phyloP scores from a whole-genome alignment of 2,888 invertebrate genomes.

The Cecidostiba fungosa region DNA sequence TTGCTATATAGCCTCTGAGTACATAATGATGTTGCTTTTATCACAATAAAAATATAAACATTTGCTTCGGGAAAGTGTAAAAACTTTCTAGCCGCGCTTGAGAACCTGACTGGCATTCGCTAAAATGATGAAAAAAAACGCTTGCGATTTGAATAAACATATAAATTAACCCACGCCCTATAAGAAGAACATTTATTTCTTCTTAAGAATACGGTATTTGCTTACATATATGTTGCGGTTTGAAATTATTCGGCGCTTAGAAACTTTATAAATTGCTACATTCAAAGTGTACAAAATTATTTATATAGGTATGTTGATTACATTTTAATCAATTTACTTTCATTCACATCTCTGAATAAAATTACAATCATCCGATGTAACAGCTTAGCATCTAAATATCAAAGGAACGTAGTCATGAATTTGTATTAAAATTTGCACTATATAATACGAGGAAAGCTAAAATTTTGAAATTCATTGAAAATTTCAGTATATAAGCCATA shows the following conservation, averaged over 20 bases:
- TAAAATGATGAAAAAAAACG: neutral
- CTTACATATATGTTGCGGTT: too few species aligned
- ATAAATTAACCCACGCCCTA: neutral
- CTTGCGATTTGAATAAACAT: neutral
- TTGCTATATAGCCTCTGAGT: neutral
- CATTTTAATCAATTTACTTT: neutral
- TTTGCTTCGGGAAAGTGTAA: slow-evolving; percentile 56
- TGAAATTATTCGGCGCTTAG: too few species aligned
- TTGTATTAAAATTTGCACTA: too few species aligned
- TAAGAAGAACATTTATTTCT: neutral
- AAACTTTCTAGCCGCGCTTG: slow-evolving; percentile 39
- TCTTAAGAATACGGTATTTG: neutral
- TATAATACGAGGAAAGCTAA: too few species aligned
- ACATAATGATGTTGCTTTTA: slow-evolving; percentile 1
- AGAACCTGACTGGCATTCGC: slow-evolving; percentile 4
- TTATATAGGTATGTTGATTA: neutral
- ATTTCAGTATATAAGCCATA: too few species aligned
- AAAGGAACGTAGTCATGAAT: too few species aligned
- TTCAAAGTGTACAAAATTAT: neutral
- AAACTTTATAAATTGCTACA: neutral
- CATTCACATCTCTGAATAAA: too few species aligned
- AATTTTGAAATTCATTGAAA: too few species aligned
- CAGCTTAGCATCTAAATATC: too few species aligned
- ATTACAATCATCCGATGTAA: too few species aligned
- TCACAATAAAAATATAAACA: slow-evolving; percentile 53